Evolutionary conservation across 1,140 invertebrate genomes (phyloP), one percentile per base, ranked within the genome.

Genomic region (Tetramorium parvispinum): DNA sequence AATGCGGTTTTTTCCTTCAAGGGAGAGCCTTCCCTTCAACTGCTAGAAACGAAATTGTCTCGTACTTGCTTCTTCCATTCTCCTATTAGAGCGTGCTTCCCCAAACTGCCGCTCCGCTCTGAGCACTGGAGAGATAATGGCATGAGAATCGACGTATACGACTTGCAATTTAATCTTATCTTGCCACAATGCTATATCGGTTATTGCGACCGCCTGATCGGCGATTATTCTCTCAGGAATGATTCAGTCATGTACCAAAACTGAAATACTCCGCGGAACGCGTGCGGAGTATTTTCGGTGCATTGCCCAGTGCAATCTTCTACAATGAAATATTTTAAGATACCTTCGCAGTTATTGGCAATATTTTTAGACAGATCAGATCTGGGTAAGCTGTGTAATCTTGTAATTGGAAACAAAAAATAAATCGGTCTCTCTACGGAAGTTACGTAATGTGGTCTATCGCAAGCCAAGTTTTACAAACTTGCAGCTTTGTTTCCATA

Each of bases 101-200:
- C 43, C 13, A 16, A 46, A 1, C 4, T 46, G 46, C 32, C 4
- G 40, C 5, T 43, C 5, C n/a, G 81, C 40, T 53, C 51, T 18
- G 49, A 65, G 61, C 51, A 77, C 53, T 55, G 59, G 65, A 51
- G 43, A 68, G 18, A 21, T 49, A 10, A 46, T 11, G 32, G 32
- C 32, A 76, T 2, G 0, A 27, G 18, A 27, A 37, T 46, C 0
- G 49, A n/a, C 32, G n/a, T 46, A 24, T 16, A 16, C 43, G 6
- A 3, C 37, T 57, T 73, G 40, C 40, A 78, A 7, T n/a, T 65
- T 90, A 85, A 90, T 90, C 88, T 90, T 90, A 90, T 90, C 89
- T 90, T 59, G 8, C 6, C 43, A 53, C 43, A 71, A 68, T 85
- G 63, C 65, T 21, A 63, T 76, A 90, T 90, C 85, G 49, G 66